Percentiles rank a stretch among this genome's conserved stretches.
Conservation (phyloP, 2,888 invertebrate genomes). For the Nipponacmea schrenckii region DNA sequence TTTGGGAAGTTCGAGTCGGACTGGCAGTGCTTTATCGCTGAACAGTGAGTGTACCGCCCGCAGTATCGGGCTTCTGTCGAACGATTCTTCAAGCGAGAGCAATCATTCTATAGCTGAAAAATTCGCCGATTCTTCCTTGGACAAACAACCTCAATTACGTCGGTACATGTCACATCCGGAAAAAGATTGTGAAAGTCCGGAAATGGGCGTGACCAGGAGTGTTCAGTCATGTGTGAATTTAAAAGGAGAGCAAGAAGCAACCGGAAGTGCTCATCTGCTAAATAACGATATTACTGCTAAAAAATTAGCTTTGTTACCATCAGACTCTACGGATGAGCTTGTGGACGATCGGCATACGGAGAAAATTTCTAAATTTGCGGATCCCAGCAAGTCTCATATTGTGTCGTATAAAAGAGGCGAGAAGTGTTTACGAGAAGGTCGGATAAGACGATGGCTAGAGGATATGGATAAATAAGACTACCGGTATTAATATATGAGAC, state of each 20-base stretch:
- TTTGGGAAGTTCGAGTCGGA: constrained; percentile 39
- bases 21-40: constrained; percentile 51
- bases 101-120: constrained; percentile 19
- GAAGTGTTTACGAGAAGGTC: constrained; percentile 36
- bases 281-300: constrained; percentile 9
- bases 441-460: constrained; percentile 55
- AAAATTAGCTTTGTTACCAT: constrained; percentile 23
- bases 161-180: constrained; percentile 38
- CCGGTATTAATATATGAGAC: too few relatives aligned
- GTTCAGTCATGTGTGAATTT: constrained; percentile 36
- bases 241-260: constrained; percentile 26
- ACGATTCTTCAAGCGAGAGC: constrained; percentile 46
- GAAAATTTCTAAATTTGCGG: background rate
- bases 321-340: constrained; percentile 14
- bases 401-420: constrained; percentile 30
- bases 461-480: constrained; percentile 39
- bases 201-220: constrained; percentile 27
- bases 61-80: constrained; percentile 58
- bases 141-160: constrained; percentile 24
- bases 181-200: constrained; percentile 18
- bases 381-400: constrained; percentile 19
- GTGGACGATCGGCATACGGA: background rate
- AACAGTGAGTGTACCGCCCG: constrained; percentile 57
- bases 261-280: background rate
- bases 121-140: constrained; percentile 10